Conservation (phyloP, 1,140 invertebrate species). For the Varroa destructor region DNA sequence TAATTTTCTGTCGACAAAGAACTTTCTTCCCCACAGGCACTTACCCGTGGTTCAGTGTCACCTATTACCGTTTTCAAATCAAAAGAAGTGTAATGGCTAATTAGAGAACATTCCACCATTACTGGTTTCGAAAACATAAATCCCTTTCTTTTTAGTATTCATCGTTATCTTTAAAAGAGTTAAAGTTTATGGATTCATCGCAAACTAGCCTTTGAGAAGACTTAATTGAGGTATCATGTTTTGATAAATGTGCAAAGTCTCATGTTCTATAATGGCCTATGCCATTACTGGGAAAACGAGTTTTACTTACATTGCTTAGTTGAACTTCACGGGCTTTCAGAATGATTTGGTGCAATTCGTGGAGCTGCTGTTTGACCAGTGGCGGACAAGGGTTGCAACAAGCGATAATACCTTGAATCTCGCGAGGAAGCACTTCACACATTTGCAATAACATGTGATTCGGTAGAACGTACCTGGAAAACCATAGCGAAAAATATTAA, state of each 20-base stretch:
- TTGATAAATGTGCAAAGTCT: too few species aligned
- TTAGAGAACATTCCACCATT: background rate
- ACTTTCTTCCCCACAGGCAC: too few species aligned
- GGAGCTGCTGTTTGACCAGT: slow-evolving; percentile 60
- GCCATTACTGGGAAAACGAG: too few species aligned
- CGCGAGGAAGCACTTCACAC: slow-evolving; percentile 72
- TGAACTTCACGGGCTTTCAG: slow-evolving; percentile 58
- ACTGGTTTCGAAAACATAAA: too few species aligned
- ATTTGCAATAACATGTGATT: slow-evolving; percentile 90
- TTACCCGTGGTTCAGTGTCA: too few species aligned
- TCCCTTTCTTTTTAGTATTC: too few species aligned
- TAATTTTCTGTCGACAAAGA: background rate
- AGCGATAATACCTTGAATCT: slow-evolving; percentile 80
- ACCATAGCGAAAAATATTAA: slow-evolving; percentile 31
- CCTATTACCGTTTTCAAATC: background rate
- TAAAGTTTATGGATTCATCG: too few species aligned
- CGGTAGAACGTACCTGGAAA: slow-evolving; percentile 68
- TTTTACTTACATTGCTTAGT: slow-evolving; percentile 44
- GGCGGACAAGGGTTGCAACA: slow-evolving; percentile 87
- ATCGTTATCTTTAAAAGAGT: too few species aligned
- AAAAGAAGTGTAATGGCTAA: background rate
- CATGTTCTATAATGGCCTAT: too few species aligned
- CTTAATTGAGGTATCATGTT: too few species aligned
- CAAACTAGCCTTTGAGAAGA: too few species aligned
- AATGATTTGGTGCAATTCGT: slow-evolving; percentile 61